Evolutionary conservation across 2,888 invertebrate genomes (phyloP).

Genomic region (Hipparchia sbordonii): DNA sequence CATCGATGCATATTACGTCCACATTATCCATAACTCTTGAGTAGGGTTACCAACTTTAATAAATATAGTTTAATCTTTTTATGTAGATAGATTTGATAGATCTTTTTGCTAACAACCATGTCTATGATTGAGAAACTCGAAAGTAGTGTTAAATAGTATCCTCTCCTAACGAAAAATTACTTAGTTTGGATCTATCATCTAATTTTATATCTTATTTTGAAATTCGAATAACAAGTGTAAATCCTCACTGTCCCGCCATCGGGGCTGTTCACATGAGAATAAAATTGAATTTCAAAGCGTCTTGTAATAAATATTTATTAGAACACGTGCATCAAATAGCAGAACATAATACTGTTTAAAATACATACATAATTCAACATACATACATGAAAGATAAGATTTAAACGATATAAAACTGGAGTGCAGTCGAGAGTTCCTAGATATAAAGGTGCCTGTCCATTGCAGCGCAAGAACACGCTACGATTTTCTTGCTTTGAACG

Average conservation of each 20-base stretch:
- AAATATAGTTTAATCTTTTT: no score
- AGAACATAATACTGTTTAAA: background rate
- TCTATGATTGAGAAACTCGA: no score
- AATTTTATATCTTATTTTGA: no score
- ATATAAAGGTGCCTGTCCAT: no score
- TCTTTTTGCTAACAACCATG: no score
- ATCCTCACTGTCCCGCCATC: background rate
- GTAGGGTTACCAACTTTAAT: background rate
- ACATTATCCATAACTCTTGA: background rate
- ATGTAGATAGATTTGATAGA: background rate
- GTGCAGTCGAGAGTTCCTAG: no score
- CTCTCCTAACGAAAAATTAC: no score
- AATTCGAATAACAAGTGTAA: background rate
- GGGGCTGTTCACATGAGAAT: conserved; percentile 23
- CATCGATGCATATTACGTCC: conserved; percentile 22
- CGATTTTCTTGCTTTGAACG: no score
- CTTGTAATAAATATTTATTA: conserved; percentile 38
- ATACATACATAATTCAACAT: conserved; percentile 15
- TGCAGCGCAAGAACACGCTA: no score
- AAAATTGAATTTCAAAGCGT: conserved; percentile 35
- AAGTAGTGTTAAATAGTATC: no score
- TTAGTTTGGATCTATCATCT: no score
- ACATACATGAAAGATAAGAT: background rate
- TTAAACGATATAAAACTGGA: background rate
- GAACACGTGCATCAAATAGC: conserved; percentile 33